phyloP scores from a whole-genome alignment of 2,113 vertebrate genomes.

The Dissostichus mawsoni region DNA sequence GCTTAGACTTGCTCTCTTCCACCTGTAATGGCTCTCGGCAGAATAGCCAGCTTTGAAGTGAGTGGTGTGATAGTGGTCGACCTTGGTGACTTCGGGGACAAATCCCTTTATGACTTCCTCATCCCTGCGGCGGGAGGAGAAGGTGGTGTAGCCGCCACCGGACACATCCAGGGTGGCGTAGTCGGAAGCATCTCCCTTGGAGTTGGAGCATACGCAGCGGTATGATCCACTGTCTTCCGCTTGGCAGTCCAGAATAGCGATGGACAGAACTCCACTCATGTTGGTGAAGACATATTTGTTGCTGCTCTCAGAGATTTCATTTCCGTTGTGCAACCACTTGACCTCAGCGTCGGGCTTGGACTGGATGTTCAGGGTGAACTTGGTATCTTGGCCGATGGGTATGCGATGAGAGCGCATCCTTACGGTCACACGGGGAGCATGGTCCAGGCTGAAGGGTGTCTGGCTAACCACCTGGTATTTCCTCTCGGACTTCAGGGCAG shows the following conservation, averaged over 20 bases:
- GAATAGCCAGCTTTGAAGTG: constrained; percentile 92
- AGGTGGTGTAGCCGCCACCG: constrained; percentile 91
- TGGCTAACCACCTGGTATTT: constrained; percentile 95
- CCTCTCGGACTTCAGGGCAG: constrained; percentile 95
- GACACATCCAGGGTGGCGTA: constrained; percentile 96
- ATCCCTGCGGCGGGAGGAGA: constrained; percentile 91
- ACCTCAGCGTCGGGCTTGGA: constrained; percentile 93
- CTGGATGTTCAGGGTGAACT: constrained; percentile 96
- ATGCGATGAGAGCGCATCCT: constrained; percentile 98
- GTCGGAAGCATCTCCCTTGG: constrained; percentile 96
- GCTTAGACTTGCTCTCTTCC: constrained; percentile 89
- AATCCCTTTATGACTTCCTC: constrained; percentile 87
- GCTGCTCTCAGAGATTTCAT: constrained; percentile 88
- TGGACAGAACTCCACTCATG: constrained; percentile 92
- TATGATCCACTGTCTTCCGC: constrained; percentile 96
- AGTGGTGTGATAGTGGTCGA: constrained; percentile 91
- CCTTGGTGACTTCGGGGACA: constrained; percentile 91
- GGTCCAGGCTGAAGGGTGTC: constrained; percentile 96
- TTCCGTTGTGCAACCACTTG: constrained; percentile 94
- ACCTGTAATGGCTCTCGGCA: constrained; percentile 88
- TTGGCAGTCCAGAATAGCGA: constrained; percentile 93
- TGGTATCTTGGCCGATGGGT: constrained; percentile 91
- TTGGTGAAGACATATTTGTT: constrained; percentile 91
- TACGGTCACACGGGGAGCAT: constrained; percentile 93
- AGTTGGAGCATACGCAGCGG: constrained; percentile 92